Base-by-base conservation (phyloP, 2,888 invertebrate species). In the Sturmia bella region DNA sequence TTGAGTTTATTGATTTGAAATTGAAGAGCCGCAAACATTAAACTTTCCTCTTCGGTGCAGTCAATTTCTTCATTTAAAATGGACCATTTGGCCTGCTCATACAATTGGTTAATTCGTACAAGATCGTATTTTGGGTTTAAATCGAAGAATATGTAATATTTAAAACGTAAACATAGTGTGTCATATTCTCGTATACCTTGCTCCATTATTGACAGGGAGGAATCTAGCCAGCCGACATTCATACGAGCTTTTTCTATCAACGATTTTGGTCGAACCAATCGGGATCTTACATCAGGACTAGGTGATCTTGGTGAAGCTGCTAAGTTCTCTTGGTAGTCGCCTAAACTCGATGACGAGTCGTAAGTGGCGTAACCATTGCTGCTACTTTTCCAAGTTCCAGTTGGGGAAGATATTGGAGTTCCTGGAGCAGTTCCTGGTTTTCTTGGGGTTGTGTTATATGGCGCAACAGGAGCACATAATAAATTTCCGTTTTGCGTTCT, bases 81-180 rank as follows among this genome's bases (percentile, higher is more conserved):
- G 88, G 97, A 95, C 99, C 99, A 99, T 90, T 97, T 98, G 70
- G 99, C 98, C 91, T 99, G 99, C 91, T 99, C 99, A 92, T 97
- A 99, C 86, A 99, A 94, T 92, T 99, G 99, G 92, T 99, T 99
- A 88, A 99, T 98, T 69, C 99, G 93, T 7, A 98, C 94, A 39
- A 96, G 95, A 92, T 99, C 99, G 87, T 95, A 96, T 91, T 99
- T 98, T 59, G 99, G 96, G 88, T 98, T 98, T 88, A 99, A 93
- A 91, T 99, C 99, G 92, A 98, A 99, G 93, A 98, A 99, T 72
- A 95, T 96, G 91, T 95, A 98, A 92, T 98, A 99, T 92, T 99
- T 99, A 93, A 98, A 99, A 83, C 97, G 95, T 39, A 99, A 93
- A 88, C 96, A 95, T 1, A 99, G 93, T 0, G 96, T 96, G 90